Evolutionary conservation across 2,888 invertebrate species (phyloP), one percentile per base, ranked within the genome.

Genomic region (Clusia tigrina): DNA sequence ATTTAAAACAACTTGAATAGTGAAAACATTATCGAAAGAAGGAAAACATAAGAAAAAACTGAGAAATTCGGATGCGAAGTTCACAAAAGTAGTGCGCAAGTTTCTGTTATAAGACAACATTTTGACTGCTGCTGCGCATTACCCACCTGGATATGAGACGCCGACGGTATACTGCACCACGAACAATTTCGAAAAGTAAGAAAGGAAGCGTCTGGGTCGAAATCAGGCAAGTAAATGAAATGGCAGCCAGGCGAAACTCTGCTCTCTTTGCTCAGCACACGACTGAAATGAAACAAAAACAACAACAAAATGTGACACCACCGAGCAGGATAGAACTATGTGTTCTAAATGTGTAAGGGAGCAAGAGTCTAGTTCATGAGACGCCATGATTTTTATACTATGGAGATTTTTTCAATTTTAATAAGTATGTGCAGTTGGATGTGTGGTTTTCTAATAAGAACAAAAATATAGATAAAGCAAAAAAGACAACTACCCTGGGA

Each of bases 311-410:
- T 32, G 12, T 42, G 15, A n/a, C n/a, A n/a, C n/a, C n/a, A n/a
- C 15, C 42, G 42, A 10, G 42, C 42, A 15, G 32, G 32, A 9
- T 32, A 12, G 32, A 32, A 42, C 18, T 18, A n/a, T 42, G n/a
- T 42, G 42, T 18, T 17, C 10, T 42, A 17, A 17, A n/a, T 15
- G 53, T 23, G 25, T 15, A 23, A 24, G 53, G 53, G 25, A 53
- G 17, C 15, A 25, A 23, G 24, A 17, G 17, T 9, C n/a, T 54
- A n/a, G 18, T 25, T 23, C 15, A 18, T 38, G 20, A 15, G 23
- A 22, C 57, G 46, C 55, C 74, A 74, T 76, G 78, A 23, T 22
- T 24, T 15, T 18, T 10, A 5, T 51, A n/a, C n/a, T 18, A 3
- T 23, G 42, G n/a, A n/a, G n/a, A n/a, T n/a, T n/a, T n/a, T n/a